Evolutionary conservation across 2,113 vertebrate genomes (phyloP).

Genomic region (Onychostoma macrolepis): DNA sequence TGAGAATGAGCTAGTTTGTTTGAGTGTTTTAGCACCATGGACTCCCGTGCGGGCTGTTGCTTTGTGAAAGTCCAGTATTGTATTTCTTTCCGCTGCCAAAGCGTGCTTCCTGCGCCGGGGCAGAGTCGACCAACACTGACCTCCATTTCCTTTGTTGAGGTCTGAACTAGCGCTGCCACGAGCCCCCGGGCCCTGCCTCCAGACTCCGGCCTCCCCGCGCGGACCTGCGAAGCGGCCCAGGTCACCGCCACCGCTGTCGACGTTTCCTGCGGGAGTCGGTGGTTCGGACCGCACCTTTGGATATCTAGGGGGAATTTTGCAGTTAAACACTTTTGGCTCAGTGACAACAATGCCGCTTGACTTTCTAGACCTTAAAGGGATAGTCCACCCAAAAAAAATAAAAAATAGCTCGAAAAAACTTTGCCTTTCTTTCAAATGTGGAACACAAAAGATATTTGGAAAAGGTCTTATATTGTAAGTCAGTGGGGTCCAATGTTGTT

Average conservation of each 20-base stretch:
- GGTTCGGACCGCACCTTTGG: slow-evolving; percentile 64
- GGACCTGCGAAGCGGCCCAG: slow-evolving; percentile 52
- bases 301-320: slow-evolving; percentile 28
- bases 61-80: slow-evolving; percentile 80
- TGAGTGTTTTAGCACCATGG: slow-evolving; percentile 67
- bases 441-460: neutral
- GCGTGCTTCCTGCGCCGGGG: slow-evolving; percentile 83
- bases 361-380: neutral
- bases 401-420: neutral
- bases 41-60: slow-evolving; percentile 68
- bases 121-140: slow-evolving; percentile 82
- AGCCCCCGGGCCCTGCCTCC: slow-evolving; percentile 68
- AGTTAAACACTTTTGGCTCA: slow-evolving; percentile 30
- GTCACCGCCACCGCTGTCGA: slow-evolving; percentile 65
- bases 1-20: slow-evolving; percentile 67
- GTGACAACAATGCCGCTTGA: slow-evolving; percentile 27
- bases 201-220: slow-evolving; percentile 48
- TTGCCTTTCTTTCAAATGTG: neutral
- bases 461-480: neutral
- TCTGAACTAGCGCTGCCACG: slow-evolving; percentile 82
- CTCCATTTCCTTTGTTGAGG: slow-evolving; percentile 86
- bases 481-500: neutral
- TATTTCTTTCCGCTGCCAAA: slow-evolving; percentile 92
- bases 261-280: slow-evolving; percentile 59
- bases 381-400: neutral